phyloP scores from a whole-genome alignment of 2,888 invertebrate species.

The Drosophila peninsularis region DNA sequence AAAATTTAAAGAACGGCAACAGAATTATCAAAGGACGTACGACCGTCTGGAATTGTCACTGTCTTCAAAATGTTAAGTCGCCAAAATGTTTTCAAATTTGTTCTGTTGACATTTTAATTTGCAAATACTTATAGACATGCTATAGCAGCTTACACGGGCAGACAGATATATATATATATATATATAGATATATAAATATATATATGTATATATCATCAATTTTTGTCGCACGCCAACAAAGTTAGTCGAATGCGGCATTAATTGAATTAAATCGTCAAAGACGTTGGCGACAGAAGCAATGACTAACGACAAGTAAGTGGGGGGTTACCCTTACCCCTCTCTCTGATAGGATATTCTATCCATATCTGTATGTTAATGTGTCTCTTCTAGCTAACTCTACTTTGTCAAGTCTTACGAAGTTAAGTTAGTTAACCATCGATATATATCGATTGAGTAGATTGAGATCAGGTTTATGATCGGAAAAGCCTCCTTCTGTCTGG shows the following conservation, averaged over 20 bases:
- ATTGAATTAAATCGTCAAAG: constrained; percentile 77
- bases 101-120: constrained; percentile 83
- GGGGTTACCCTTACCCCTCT: background rate
- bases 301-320: constrained; percentile 4
- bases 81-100: constrained; percentile 80
- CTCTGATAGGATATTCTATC: background rate
- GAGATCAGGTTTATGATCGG: background rate
- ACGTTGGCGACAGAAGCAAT: constrained; percentile 33
- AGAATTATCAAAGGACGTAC: constrained; percentile 63
- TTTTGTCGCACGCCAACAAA: constrained; percentile 54
- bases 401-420: too few species aligned
- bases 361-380: background rate
- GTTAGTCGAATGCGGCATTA: constrained; percentile 64
- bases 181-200: too few species aligned
- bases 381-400: too few species aligned
- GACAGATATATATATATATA: constrained; percentile 7
- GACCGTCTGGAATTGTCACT: constrained; percentile 44
- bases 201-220: too few species aligned
- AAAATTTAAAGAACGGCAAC: constrained; percentile 59
- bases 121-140: constrained; percentile 64
- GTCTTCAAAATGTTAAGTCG: constrained; percentile 35
- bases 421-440: too few species aligned
- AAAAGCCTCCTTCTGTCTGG: background rate
- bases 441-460: background rate
- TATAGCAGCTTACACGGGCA: constrained; percentile 1